Conservation (phyloP, 1,140 invertebrate genomes). For the Sitobion miscanthi region DNA sequence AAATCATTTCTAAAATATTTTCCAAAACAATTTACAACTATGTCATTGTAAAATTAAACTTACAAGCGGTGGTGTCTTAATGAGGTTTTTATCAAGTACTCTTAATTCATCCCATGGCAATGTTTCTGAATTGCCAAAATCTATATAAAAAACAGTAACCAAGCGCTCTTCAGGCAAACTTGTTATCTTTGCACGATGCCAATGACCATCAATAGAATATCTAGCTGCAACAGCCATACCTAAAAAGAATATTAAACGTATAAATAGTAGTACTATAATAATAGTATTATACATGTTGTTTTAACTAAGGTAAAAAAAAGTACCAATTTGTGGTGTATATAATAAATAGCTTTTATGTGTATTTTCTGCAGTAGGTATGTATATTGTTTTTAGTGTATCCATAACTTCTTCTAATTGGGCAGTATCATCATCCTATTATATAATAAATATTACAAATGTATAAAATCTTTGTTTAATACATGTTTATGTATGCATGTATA, state of each 20-base stretch:
- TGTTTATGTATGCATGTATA: background rate
- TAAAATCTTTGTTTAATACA: background rate
- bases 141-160: constrained; percentile 65
- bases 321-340: constrained; percentile 55
- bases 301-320: background rate
- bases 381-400: background rate
- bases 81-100: constrained; percentile 60
- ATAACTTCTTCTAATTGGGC: background rate
- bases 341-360: constrained; percentile 48
- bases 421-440: background rate
- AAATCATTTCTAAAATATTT: background rate
- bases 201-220: constrained; percentile 62
- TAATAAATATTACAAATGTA: background rate
- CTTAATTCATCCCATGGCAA: constrained; percentile 61
- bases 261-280: background rate
- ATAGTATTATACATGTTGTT: background rate
- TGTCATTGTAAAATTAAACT: constrained; percentile 10
- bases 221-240: constrained; percentile 65
- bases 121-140: constrained; percentile 63
- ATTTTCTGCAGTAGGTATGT: constrained; percentile 50
- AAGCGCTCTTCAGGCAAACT: constrained; percentile 61
- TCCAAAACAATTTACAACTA: background rate
- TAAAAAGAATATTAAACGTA: constrained; percentile 58
- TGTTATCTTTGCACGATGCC: constrained; percentile 64
- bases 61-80: constrained; percentile 62